These are phyloP conservation scores for Sepiola atlantica DNA, from an alignment of 2,888 invertebrate genomes.

Conservation along the genomic window DNA sequence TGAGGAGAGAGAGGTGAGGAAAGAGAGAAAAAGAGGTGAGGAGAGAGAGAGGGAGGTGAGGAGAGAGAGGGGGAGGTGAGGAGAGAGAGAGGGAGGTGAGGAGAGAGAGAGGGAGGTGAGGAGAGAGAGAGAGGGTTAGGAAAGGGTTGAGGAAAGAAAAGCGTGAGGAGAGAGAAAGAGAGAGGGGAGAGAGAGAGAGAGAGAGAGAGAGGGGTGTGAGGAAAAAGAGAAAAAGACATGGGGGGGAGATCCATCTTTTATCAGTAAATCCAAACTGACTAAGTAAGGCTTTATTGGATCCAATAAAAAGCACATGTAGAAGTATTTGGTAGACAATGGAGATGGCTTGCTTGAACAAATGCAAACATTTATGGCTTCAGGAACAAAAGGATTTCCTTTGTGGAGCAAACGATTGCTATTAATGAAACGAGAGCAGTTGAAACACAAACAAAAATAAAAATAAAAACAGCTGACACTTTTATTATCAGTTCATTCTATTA, in stretches of 20 bases:
- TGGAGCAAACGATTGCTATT: not conserved
- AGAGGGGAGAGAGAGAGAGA: not conserved
- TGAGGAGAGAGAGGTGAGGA: not conserved
- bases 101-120: not conserved
- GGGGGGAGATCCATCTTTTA: not conserved
- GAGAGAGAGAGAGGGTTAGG: too few species aligned
- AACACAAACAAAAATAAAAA: not conserved
- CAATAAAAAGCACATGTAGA: not conserved
- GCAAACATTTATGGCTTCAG: not conserved
- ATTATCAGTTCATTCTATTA: not conserved
- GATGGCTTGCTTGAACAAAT: not conserved
- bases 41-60: not conserved
- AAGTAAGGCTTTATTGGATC: not conserved
- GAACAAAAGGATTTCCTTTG: not conserved
- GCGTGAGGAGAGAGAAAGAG: too few species aligned
- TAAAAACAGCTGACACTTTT: conserved; percentile 22
- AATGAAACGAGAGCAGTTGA: not conserved
- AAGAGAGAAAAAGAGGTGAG: not conserved
- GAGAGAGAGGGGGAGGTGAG: not conserved
- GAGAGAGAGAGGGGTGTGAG: too few species aligned
- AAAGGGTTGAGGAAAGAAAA: too few species aligned
- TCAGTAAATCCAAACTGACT: not conserved
- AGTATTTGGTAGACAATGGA: not conserved
- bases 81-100: not conserved
- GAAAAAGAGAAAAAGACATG: not conserved